A percentile compares a stretch with the other conserved stretches of the same genome.
These are phyloP conservation scores for Sorex maritimensis DNA, from an alignment of 2,797 vertebrate species.

Conservation along the genomic window DNA sequence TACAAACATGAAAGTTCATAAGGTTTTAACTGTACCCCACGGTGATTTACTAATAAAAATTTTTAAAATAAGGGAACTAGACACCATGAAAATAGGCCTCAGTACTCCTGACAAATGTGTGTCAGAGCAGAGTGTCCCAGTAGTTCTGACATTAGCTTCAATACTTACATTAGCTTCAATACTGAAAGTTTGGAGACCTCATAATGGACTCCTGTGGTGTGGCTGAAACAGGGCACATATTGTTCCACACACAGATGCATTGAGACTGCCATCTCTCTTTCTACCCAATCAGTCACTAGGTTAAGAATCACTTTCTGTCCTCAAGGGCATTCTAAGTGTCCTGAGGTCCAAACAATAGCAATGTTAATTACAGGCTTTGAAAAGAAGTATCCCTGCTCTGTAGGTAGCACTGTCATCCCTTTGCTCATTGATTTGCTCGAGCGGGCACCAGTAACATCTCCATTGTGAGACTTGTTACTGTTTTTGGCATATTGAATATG, in stretches of 20 bases:
- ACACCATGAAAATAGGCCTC: background rate
- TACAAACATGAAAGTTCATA: too few species aligned
- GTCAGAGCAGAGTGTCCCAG: background rate
- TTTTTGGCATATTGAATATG: too few species aligned
- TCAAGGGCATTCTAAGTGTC: background rate
- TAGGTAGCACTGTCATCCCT: too few species aligned
- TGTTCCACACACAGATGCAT: background rate
- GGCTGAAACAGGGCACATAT: background rate
- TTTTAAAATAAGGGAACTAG: background rate
- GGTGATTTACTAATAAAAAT: too few species aligned
- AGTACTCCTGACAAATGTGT: background rate
- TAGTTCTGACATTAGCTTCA: background rate
- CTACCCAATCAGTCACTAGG: background rate
- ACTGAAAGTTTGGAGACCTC: background rate
- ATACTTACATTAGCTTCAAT: background rate
- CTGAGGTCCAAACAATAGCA: background rate
- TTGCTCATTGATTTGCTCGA: too few species aligned
- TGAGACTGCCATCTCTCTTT: background rate
- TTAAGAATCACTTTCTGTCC: constrained; percentile 20
- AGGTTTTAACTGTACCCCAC: too few species aligned
- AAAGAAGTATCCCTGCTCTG: background rate
- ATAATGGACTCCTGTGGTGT: background rate
- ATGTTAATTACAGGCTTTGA: background rate
- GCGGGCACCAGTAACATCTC: too few species aligned
- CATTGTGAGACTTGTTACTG: too few species aligned